phyloP scores from a whole-genome alignment of 2,797 vertebrate species.

The Phrynocephalus vlangalii region DNA sequence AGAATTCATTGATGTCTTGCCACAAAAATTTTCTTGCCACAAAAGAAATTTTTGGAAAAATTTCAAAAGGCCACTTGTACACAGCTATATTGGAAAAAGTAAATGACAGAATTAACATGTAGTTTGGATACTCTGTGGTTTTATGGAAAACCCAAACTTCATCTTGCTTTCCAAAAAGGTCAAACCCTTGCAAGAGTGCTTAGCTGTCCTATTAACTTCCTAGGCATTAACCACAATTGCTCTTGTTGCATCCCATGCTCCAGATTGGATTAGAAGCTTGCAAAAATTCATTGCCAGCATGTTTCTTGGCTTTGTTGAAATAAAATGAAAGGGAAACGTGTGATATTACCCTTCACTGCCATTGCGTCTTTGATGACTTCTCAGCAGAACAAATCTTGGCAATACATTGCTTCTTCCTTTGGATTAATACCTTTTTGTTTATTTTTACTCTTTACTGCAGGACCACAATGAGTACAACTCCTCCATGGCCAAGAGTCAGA shows the following conservation, averaged over 20 bases:
- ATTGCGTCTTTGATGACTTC: background rate
- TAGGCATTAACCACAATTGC: background rate
- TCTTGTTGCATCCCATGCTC: background rate
- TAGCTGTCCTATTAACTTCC: background rate
- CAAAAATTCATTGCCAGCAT: background rate
- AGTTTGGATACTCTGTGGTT: background rate
- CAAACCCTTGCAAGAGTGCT: background rate
- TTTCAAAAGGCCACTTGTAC: too few species aligned
- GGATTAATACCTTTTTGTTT: background rate
- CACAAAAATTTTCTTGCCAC: too few species aligned
- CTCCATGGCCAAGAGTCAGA: conserved; percentile 92
- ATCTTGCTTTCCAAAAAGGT: background rate
- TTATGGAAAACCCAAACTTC: background rate
- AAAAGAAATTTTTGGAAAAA: too few species aligned
- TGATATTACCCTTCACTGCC: background rate
- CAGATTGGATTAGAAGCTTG: background rate
- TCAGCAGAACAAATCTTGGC: background rate
- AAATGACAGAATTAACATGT: background rate
- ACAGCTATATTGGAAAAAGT: too few species aligned
- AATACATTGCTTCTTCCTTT: background rate
- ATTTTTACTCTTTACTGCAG: conserved; percentile 70
- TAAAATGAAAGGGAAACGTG: background rate
- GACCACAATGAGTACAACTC: conserved; percentile 96
- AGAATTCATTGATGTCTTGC: too few species aligned
- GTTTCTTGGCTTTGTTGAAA: background rate